Base-by-base conservation (phyloP, 2,797 vertebrate genomes). In the Sebastes steindachneri region DNA sequence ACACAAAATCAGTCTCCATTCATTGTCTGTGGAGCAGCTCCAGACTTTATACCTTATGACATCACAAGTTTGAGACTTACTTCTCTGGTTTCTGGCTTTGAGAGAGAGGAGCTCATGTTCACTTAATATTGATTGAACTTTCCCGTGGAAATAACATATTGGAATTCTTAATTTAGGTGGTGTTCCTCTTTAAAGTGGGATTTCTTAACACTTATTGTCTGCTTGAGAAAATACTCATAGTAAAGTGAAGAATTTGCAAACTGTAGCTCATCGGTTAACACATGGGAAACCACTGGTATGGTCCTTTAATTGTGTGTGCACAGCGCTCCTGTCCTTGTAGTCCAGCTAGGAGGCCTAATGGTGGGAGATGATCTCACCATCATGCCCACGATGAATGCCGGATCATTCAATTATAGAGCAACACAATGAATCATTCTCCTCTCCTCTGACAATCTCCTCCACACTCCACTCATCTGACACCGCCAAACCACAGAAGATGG, bases 361-460 rank as follows among this genome's bases (percentile, higher is more conserved):
- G 55, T 70, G 84, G 89, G 76, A 60, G 71, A 85, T 92, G 92
- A 92, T 79, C 89, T 92, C 92, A 93, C 86, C 78, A 58, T 78
- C 78, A 63, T 90, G 86, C 89, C 89, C 82, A 80, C 72, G 35
- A 86, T 83, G 85, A 91, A 92, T 74, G 65, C 85, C 45, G 79
- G 85, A 89, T 93, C 88, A 94, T 93, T 93, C 91, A 91, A 92
- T 93, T 93, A 92, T n/a, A 83, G 82, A 89, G 78, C 75, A 70
- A 77, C 83, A 91, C 90, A 91, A 90, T 94, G 90, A 89, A 90
- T 93, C 92, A 92, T 75, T 92, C 88, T 86, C 69, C 79, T 86
- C 82, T 62, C 74, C 79, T 82, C 88, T 86, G 89, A 86, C 87
- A 86, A 74, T 84, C 79, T 92, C 87, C 87, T 84, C 90, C 86